Percentiles rank a stretch among this genome's conserved stretches.
These are phyloP conservation scores for Drosophila rhopaloa DNA, from an alignment of 1,140 invertebrate genomes.

Conservation along the genomic window DNA sequence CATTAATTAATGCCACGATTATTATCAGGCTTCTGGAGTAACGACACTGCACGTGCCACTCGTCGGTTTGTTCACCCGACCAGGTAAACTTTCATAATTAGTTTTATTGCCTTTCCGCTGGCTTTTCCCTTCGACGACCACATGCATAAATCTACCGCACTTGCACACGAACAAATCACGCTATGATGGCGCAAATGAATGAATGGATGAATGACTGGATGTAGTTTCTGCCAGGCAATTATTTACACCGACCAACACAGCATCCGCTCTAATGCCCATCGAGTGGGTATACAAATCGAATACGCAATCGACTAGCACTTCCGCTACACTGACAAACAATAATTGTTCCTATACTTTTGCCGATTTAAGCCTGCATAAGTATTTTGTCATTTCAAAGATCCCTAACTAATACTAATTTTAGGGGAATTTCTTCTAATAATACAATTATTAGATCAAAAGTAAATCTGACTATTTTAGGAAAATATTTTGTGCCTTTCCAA, in stretches of 20 bases:
- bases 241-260: conserved; percentile 47
- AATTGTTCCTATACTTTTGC: neutral
- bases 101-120: conserved; percentile 45
- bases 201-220: conserved; percentile 48
- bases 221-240: conserved; percentile 42
- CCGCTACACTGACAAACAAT: conserved; percentile 9
- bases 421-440: neutral
- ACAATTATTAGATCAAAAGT: no score
- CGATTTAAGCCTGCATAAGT: no score
- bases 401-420: no score
- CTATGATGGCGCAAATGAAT: conserved; percentile 60
- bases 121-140: conserved; percentile 1
- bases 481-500: no score
- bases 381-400: no score
- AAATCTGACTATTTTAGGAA: no score
- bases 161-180: conserved; percentile 57
- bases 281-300: conserved; percentile 22
- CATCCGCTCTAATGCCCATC: conserved; percentile 15
- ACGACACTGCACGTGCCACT: conserved; percentile 36
- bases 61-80: conserved; percentile 45
- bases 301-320: conserved; percentile 5
- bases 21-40: conserved; percentile 59
- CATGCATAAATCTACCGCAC: conserved; percentile 52
- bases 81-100: conserved; percentile 72
- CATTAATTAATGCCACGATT: conserved; percentile 74